phyloP scores from a whole-genome alignment of 30 jellyfish, hydroid and myxozoan species.

The Hydractinia echinata region DNA sequence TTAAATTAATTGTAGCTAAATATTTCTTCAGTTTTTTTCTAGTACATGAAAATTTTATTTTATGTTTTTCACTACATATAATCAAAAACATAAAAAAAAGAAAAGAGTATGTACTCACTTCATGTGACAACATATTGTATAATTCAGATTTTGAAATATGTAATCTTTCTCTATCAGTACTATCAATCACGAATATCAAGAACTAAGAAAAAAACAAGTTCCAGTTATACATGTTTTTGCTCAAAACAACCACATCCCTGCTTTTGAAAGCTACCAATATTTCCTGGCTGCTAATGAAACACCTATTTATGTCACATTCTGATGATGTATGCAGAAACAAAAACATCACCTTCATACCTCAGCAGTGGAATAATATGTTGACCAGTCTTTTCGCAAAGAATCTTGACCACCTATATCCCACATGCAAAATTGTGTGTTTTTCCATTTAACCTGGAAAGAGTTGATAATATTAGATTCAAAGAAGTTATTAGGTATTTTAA shows the following conservation, averaged over 20 bases:
- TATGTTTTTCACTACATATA: no score
- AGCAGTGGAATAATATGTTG: conserved; percentile 84
- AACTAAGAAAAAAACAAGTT: conserved; percentile 54
- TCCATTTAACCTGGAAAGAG: conserved; percentile 75
- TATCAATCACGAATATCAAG: conserved; percentile 90
- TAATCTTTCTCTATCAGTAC: conserved; percentile 94
- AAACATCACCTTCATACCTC: conserved; percentile 45
- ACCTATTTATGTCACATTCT: no score
- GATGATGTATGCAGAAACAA: no score
- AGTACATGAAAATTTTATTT: no score
- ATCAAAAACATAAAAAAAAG: neutral
- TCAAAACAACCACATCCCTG: no score
- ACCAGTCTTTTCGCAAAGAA: conserved; percentile 86
- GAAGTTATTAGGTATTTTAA: no score
- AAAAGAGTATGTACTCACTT: conserved; percentile 39
- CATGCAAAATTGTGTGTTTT: conserved; percentile 86
- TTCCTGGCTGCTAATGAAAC: no score
- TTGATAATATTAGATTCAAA: no score
- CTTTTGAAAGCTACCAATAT: no score
- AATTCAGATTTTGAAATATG: conserved; percentile 92
- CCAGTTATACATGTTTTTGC: no score
- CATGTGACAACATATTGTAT: conserved; percentile 87
- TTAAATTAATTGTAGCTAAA: no score
- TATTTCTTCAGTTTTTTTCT: no score
- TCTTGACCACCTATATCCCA: conserved; percentile 99